Conservation (phyloP, 2,113 vertebrate species). For the Sisor rabdophorus region DNA sequence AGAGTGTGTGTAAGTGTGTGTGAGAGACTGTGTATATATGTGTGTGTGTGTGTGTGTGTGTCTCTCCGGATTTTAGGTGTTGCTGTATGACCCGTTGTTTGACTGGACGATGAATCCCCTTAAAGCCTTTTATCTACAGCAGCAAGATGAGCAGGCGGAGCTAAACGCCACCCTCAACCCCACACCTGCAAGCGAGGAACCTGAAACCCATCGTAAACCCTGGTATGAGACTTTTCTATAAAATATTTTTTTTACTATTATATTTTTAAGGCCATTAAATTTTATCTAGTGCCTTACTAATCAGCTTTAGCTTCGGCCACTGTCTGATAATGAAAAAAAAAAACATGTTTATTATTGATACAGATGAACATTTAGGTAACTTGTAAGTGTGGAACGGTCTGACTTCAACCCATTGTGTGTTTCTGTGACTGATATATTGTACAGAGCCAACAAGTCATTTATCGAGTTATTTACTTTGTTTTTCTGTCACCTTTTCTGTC, state of each 20-base stretch:
- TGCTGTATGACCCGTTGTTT: slow-evolving; percentile 94
- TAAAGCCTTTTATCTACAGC: slow-evolving; percentile 92
- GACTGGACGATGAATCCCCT: slow-evolving; percentile 99
- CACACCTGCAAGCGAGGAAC: slow-evolving; percentile 68
- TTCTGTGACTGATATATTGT: background rate
- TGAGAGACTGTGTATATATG: too few relatives aligned
- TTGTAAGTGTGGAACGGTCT: background rate
- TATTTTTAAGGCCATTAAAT: too few relatives aligned
- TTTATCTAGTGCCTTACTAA: too few relatives aligned
- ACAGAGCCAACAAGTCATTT: background rate
- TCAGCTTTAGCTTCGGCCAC: too few relatives aligned
- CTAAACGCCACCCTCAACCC: slow-evolving; percentile 74
- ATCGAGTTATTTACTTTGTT: background rate
- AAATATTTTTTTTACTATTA: background rate
- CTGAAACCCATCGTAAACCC: slow-evolving; percentile 74
- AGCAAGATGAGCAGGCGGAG: slow-evolving; percentile 87
- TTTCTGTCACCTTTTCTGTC: background rate
- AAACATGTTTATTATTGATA: background rate
- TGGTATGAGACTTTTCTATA: slow-evolving; percentile 63
- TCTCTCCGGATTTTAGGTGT: slow-evolving; percentile 69
- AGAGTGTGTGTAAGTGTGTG: too few relatives aligned
- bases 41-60: slow-evolving; percentile 14
- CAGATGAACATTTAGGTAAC: background rate
- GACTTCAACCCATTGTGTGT: background rate
- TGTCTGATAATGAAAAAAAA: too few relatives aligned